Conservation (phyloP, 2,888 invertebrate species). For the Macrophya annulata region DNA sequence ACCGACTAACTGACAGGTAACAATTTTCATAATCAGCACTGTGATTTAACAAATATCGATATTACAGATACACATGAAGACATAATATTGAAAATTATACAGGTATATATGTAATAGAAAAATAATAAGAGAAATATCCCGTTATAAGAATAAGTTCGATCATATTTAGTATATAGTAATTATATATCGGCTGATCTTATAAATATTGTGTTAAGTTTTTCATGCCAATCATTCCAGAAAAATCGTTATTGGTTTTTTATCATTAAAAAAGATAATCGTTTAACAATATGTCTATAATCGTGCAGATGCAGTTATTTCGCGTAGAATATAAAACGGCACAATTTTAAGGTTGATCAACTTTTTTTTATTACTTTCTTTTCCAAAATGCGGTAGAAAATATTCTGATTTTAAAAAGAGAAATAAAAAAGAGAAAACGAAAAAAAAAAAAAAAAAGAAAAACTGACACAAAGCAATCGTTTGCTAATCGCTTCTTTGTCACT, state of each 20-base stretch:
- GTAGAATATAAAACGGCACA: background rate
- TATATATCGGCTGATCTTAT: constrained; percentile 35
- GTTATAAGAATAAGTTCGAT: background rate
- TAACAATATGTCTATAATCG: constrained; percentile 54
- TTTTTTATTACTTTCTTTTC: background rate
- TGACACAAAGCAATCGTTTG: background rate
- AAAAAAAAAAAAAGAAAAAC: background rate
- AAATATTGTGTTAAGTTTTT: constrained; percentile 65
- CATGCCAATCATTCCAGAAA: constrained; percentile 68
- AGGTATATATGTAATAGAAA: background rate
- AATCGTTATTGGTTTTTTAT: constrained; percentile 66
- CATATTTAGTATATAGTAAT: background rate
- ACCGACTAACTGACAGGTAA: background rate
- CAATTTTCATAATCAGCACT: constrained; percentile 3
- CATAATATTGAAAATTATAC: background rate
- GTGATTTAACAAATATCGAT: background rate
- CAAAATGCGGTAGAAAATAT: constrained; percentile 19
- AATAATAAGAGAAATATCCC: background rate
- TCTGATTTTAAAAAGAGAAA: background rate
- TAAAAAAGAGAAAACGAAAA: background rate
- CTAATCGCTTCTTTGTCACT: constrained; percentile 24
- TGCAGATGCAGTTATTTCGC: constrained; percentile 55
- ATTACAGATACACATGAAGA: background rate
- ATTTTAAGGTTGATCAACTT: background rate
- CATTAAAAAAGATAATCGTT: constrained; percentile 64